Percentiles rank a stretch among this genome's conserved stretches.
Conservation (phyloP, 1,140 invertebrate genomes). For the Drosophila malerkotliana region DNA sequence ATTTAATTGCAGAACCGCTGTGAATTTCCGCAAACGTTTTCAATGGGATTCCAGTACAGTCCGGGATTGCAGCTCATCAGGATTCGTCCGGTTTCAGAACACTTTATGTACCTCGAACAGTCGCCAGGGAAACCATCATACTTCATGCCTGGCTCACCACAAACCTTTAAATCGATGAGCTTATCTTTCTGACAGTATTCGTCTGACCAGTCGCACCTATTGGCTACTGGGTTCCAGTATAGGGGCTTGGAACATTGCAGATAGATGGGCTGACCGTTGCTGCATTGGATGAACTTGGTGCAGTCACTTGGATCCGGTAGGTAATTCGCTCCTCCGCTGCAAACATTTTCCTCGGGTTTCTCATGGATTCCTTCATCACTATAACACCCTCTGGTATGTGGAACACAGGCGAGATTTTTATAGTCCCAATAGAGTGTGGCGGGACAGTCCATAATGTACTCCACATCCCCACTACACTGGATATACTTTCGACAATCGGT, state of each 20-base stretch:
- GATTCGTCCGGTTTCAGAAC: slow-evolving; percentile 6
- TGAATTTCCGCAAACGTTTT: slow-evolving; percentile 19
- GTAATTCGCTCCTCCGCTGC: slow-evolving; percentile 20
- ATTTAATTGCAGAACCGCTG: slow-evolving; percentile 23
- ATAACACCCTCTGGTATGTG: slow-evolving; percentile 15
- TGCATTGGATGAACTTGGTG: slow-evolving; percentile 38
- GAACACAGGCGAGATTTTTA: background rate
- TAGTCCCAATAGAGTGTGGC: slow-evolving; percentile 32
- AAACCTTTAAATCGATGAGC: background rate
- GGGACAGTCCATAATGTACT: slow-evolving; percentile 10
- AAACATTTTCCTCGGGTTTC: slow-evolving; percentile 11
- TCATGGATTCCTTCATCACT: background rate
- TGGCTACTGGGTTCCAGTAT: slow-evolving; percentile 22
- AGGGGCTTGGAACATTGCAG: slow-evolving; percentile 18
- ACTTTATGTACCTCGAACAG: slow-evolving; percentile 33
- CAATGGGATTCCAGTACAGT: slow-evolving; percentile 33
- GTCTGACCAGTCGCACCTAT: slow-evolving; percentile 33
- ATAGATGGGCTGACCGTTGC: slow-evolving; percentile 26
- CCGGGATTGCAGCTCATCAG: slow-evolving; percentile 21
- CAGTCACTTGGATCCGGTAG: slow-evolving; percentile 25
- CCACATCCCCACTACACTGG: slow-evolving; percentile 40
- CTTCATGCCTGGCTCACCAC: background rate
- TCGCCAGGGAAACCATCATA: slow-evolving; percentile 18
- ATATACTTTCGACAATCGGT: slow-evolving; percentile 43
- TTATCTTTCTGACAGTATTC: slow-evolving; percentile 4